Percentiles rank a stretch among this genome's conserved stretches.
phyloP scores from a whole-genome alignment of 2,113 vertebrate species.

The Phyllostomus discolor region DNA sequence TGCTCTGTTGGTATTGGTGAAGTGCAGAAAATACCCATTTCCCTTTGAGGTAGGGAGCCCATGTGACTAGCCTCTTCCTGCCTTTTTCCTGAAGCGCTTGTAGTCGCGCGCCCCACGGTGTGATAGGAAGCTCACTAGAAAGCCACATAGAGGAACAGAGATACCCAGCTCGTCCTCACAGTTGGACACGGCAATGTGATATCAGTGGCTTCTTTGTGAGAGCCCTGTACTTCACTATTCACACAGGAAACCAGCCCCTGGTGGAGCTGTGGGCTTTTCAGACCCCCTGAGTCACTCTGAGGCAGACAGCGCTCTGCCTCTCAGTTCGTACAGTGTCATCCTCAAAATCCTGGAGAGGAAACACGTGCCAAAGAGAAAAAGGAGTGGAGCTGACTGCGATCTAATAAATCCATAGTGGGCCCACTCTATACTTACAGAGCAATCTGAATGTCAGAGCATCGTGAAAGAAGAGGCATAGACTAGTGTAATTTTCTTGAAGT shows the following conservation, averaged over 20 bases:
- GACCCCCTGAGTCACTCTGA: background rate
- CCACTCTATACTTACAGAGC: background rate
- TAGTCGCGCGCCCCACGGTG: accelerated
- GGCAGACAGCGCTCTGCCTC: background rate
- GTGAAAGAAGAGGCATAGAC: background rate
- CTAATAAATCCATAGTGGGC: background rate
- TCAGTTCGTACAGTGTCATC: background rate
- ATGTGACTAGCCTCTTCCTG: accelerated
- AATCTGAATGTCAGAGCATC: background rate
- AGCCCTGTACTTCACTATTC: accelerated
- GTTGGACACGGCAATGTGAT: background rate
- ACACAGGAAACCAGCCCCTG: background rate
- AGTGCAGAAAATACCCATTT: background rate
- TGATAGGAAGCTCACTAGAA: accelerated
- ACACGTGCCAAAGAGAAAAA: background rate
- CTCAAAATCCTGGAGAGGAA: background rate
- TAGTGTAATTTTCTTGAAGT: slow-evolving; percentile 49
- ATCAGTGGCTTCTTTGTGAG: background rate
- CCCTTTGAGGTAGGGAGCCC: background rate
- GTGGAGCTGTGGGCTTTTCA: background rate
- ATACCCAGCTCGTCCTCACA: background rate
- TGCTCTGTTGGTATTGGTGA: accelerated
- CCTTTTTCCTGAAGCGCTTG: background rate
- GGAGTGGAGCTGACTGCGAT: background rate
- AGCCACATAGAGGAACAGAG: background rate